Evolutionary conservation across 2,888 invertebrate species (phyloP).

Genomic region (Apodemia zela): DNA sequence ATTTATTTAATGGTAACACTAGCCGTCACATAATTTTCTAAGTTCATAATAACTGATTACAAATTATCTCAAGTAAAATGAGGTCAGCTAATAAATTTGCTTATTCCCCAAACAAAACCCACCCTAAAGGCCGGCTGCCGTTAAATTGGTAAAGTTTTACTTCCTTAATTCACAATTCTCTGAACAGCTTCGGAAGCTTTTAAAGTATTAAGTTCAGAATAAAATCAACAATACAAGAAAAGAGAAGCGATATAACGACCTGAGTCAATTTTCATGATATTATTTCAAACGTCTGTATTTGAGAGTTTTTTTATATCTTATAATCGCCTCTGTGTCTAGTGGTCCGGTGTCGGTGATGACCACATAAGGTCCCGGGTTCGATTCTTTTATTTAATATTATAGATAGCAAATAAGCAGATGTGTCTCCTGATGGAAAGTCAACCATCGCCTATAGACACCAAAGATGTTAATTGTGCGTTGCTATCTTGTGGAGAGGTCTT

Average conservation of each 20-base stretch:
- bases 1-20: not conserved
- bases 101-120: slow-evolving; percentile 9
- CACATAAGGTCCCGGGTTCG: too few species aligned
- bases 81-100: slow-evolving; percentile 10
- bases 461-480: too few species aligned
- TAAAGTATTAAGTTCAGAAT: slow-evolving; percentile 22
- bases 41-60: slow-evolving; percentile 5
- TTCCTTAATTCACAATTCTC: slow-evolving; percentile 18
- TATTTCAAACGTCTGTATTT: not conserved
- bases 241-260: not conserved
- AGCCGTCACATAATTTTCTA: not conserved
- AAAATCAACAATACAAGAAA: slow-evolving; percentile 22
- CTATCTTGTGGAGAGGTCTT: too few species aligned
- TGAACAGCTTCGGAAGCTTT: slow-evolving; percentile 19
- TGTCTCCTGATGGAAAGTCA: too few species aligned
- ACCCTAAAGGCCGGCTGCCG: slow-evolving; percentile 27
- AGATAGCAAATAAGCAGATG: too few species aligned
- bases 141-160: slow-evolving; percentile 32
- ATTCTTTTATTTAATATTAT: too few species aligned
- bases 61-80: slow-evolving; percentile 1
- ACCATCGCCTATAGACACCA: too few species aligned
- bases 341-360: too few species aligned
- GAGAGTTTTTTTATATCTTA: not conserved
- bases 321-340: too few species aligned
- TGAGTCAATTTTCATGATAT: not conserved